These are phyloP conservation scores for Papilio xuthus DNA, from an alignment of 1,140 invertebrate genomes.

Conservation along the genomic window DNA sequence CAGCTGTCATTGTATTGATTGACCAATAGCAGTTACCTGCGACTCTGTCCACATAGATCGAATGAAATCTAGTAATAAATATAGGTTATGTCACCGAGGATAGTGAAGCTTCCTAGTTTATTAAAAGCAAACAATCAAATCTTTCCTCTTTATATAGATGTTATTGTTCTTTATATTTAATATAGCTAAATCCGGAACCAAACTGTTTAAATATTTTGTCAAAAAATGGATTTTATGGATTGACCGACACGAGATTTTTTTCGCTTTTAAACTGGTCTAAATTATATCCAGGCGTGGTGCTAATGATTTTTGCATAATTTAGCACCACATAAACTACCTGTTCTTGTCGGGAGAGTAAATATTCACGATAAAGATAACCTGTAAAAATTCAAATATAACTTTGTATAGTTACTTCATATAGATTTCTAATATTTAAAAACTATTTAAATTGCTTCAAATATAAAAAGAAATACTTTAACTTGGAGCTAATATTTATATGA, in stretches of 20 bases:
- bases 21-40: too few relatives aligned
- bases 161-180: too few relatives aligned
- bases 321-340: conserved; percentile 15
- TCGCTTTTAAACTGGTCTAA: not conserved
- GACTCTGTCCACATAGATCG: too few relatives aligned
- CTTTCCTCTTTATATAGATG: too few relatives aligned
- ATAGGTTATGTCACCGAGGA: too few relatives aligned
- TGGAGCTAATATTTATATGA: too few relatives aligned
- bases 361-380: not conserved
- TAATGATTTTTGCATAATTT: conserved; percentile 15
- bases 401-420: not conserved
- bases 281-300: not conserved
- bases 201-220: not conserved
- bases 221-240: not conserved
- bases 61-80: too few relatives aligned
- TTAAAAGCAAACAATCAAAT: too few relatives aligned
- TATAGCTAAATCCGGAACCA: not conserved
- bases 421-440: not conserved
- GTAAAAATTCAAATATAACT: not conserved
- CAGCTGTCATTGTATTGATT: not conserved
- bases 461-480: too few relatives aligned
- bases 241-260: not conserved
- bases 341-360: not conserved
- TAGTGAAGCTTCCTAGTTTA: too few relatives aligned
- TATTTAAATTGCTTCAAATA: not conserved